Conservation (phyloP, 2,113 vertebrate genomes). For the Sinocyclocheilus anophthalmus region DNA sequence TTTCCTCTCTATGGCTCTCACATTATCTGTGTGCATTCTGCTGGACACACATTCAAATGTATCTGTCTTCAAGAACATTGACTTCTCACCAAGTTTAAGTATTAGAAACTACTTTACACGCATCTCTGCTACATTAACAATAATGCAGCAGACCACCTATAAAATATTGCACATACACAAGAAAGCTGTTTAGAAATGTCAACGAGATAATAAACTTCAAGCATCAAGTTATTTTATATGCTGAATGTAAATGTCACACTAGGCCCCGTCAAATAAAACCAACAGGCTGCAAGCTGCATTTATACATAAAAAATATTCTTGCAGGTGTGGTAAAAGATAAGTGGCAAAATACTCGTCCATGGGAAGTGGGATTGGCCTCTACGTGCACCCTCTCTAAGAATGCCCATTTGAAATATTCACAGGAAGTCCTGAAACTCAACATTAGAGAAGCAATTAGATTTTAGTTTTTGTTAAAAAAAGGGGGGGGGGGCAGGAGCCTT, state of each 20-base stretch:
- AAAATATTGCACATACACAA: not conserved
- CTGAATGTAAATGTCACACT: conserved; percentile 20
- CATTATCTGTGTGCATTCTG: not conserved
- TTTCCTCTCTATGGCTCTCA: not conserved
- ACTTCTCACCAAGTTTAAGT: not conserved
- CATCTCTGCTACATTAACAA: not conserved
- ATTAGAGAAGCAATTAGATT: not conserved
- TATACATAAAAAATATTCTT: not conserved
- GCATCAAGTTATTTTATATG: not conserved
- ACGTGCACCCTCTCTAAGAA: not conserved
- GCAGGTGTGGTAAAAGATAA: not conserved
- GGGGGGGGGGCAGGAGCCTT: not conserved
- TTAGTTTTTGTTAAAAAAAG: not conserved
- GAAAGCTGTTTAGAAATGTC: conserved; percentile 20
- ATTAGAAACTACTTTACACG: not conserved
- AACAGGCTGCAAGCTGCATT: not conserved
- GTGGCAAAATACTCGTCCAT: not conserved
- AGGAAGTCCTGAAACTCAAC: not conserved
- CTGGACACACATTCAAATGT: not conserved
- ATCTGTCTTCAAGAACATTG: not conserved
- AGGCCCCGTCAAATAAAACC: not conserved
- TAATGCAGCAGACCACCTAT: not conserved
- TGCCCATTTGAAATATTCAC: not conserved
- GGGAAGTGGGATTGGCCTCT: not conserved
- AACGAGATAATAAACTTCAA: conserved; percentile 14